Conservation (phyloP, 2,888 invertebrate genomes). For the Caenorhabditis becei region DNA sequence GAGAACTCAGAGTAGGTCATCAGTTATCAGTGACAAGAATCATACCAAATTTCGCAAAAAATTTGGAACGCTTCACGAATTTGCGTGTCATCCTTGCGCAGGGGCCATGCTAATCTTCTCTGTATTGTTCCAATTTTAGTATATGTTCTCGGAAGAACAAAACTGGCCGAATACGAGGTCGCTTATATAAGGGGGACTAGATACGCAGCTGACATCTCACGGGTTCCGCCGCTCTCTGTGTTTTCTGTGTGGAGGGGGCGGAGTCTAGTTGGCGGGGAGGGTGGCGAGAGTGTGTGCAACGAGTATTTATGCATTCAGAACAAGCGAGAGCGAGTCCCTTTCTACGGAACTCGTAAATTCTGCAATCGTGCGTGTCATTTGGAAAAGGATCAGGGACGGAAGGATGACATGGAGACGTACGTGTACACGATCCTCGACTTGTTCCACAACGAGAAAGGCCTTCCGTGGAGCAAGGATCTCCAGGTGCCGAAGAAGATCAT, state of each 20-base stretch:
- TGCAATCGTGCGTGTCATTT: conserved; percentile 54
- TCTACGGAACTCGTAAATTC: conserved; percentile 57
- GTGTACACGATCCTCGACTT: conserved; percentile 57
- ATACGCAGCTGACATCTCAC: background rate
- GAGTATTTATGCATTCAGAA: conserved; percentile 31
- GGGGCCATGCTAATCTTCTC: conserved; percentile 94
- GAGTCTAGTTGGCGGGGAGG: conserved; percentile 11
- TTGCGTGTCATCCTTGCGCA: conserved; percentile 87
- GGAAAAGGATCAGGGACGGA: conserved; percentile 55
- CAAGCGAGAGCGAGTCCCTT: conserved; percentile 42
- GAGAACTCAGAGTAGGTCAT: conserved; percentile 28
- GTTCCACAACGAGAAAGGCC: conserved; percentile 42
- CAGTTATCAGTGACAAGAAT: background rate
- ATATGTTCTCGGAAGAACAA: conserved; percentile 65
- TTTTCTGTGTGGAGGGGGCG: conserved; percentile 47
- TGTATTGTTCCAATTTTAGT: conserved; percentile 92
- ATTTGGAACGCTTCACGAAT: conserved; percentile 91
- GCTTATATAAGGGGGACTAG: background rate
- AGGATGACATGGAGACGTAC: conserved; percentile 61
- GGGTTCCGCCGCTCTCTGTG: background rate
- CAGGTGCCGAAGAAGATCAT: conserved; percentile 20
- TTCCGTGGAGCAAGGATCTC: conserved; percentile 44
- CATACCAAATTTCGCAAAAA: conserved; percentile 75
- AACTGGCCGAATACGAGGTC: background rate
- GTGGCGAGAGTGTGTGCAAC: background rate